Conservation (phyloP, 2,113 vertebrate species). For the Nyctibius bracteatus region DNA sequence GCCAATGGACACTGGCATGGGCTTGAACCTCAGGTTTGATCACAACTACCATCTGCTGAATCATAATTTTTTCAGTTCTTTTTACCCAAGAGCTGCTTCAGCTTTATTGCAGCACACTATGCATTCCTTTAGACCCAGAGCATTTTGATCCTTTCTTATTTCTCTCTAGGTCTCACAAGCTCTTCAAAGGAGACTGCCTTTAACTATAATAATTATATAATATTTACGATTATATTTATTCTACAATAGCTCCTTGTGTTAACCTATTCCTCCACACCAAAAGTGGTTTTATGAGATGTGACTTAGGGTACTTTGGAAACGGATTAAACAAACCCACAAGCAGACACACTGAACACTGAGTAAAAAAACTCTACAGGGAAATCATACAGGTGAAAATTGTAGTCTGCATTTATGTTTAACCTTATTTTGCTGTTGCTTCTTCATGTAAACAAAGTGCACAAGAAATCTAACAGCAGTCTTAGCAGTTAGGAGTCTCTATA, state of each 20-base stretch:
- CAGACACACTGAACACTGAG: neutral
- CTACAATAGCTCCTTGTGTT: conserved; percentile 23
- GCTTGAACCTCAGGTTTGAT: neutral
- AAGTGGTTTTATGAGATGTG: neutral
- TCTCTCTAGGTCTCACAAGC: neutral
- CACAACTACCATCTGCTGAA: neutral
- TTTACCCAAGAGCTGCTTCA: neutral
- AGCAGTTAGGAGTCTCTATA: neutral
- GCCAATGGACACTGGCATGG: neutral
- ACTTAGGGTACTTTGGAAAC: conserved; percentile 3
- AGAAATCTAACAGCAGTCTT: neutral
- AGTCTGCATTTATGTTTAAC: neutral
- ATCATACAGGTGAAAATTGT: neutral
- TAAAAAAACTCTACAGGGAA: neutral
- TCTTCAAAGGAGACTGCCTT: neutral
- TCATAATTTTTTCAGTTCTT: neutral
- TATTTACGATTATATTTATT: neutral
- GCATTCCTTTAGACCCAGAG: neutral
- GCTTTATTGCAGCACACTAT: neutral
- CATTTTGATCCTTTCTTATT: neutral
- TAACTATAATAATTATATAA: conserved; percentile 12
- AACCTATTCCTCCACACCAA: neutral
- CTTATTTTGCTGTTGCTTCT: neutral
- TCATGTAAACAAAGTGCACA: neutral
- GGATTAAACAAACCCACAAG: neutral